Evolutionary conservation across 2,797 vertebrate genomes (phyloP).

Genomic region (Bradypus variegatus): DNA sequence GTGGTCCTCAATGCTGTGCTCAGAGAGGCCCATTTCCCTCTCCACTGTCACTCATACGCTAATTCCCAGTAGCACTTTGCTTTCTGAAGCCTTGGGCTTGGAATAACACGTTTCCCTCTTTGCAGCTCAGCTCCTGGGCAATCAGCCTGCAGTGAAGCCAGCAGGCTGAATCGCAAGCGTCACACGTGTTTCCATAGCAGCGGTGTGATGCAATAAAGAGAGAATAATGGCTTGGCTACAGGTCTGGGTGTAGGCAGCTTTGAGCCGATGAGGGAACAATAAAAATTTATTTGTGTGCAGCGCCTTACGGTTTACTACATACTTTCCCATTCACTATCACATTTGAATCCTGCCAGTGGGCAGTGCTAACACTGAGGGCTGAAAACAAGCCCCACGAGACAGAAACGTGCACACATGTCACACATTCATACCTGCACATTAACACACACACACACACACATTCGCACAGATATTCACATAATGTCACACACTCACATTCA

Average conservation of each 20-base stretch:
- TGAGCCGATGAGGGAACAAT: background rate
- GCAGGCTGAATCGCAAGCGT: background rate
- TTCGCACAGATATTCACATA: background rate
- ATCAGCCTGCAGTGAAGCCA: conserved; percentile 21
- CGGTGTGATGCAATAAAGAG: background rate
- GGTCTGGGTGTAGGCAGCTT: background rate
- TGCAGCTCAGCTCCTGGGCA: conserved; percentile 12
- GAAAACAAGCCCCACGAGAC: background rate
- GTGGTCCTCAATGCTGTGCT: background rate
- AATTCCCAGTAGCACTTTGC: background rate
- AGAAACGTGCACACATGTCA: background rate
- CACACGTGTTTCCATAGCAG: background rate
- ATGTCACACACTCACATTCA: background rate
- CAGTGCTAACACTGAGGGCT: background rate
- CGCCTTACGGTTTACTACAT: background rate
- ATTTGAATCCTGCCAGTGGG: background rate
- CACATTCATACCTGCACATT: background rate
- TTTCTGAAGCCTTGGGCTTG: background rate
- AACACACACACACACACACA: background rate
- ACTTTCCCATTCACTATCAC: background rate
- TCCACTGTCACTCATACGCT: background rate
- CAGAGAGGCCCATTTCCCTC: background rate
- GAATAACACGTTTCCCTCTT: conserved; percentile 9
- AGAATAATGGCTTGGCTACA: background rate
- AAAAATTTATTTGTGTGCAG: conserved; percentile 2